Evolutionary conservation across 2,113 vertebrate genomes (phyloP).

Genomic region (Ictidomys tridecemlineatus): DNA sequence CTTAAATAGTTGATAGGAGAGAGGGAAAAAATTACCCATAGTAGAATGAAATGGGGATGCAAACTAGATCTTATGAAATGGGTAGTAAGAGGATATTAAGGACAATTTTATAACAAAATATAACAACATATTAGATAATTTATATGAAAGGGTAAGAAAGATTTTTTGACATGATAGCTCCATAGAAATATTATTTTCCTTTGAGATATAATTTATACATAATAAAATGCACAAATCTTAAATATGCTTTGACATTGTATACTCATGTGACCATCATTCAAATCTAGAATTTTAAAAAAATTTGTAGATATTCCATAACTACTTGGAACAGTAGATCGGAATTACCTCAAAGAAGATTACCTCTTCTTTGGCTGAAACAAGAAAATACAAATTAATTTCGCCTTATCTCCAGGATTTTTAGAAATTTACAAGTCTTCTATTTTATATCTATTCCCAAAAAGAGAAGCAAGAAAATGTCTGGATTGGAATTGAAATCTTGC

Average conservation of each 20-base stretch:
- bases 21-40: not conserved
- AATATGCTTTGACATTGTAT: not conserved
- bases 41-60: not conserved
- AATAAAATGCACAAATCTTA: not conserved
- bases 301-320: not conserved
- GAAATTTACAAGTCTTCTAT: not conserved
- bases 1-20: not conserved
- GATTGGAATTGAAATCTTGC: not conserved
- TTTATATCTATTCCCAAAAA: not conserved
- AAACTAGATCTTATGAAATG: not conserved
- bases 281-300: not conserved
- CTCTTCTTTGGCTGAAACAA: no score
- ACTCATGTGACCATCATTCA: not conserved
- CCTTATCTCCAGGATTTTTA: not conserved
- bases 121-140: not conserved
- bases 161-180: not conserved
- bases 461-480: not conserved
- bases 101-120: not conserved
- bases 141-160: not conserved
- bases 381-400: not conserved
- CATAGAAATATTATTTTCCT: not conserved
- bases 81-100: not conserved
- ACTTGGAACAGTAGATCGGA: not conserved
- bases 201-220: not conserved
- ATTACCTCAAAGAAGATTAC: no score